Base-by-base conservation (phyloP, 1,140 invertebrate genomes). In the Drosophila nikananu region DNA sequence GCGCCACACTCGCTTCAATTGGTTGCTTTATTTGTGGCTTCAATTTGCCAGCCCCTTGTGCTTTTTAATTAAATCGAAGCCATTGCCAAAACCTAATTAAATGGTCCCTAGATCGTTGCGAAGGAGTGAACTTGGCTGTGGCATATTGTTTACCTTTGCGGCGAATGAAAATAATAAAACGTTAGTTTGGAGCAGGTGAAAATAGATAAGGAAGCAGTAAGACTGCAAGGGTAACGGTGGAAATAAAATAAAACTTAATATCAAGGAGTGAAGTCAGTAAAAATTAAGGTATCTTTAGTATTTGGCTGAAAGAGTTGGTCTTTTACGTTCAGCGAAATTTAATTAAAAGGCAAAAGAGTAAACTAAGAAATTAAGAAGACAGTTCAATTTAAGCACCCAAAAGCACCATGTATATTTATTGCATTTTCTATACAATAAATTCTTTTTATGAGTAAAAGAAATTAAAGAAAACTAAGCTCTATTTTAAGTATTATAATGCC, bases 21-120 rank as follows among this genome's bases (percentile, higher is more conserved):
- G 86, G 71, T 90, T 86, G 81, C 74, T 86, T 90, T 86, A 90
- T 89, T 90, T 89, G 86, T 71, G 86, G 86, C 75, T 67, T 73
- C 75, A 84, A 84, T 90, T 84, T 66, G 70, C 62, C 70, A 70
- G 71, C 66, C 60, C 58, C 71, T 72, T 81, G 62, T 54, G 76
- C 70, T 67, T 79, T 86, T 90, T 90, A 90, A 90, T 90, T 90
- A 90, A 90, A 90, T 66, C 48, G 67, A 66, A 59, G 52, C 42
- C 39, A 61, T 68, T 55, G 49, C 37, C 30, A 57, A 72, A 57
- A 64, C 58, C 52, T 37, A 86, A 86, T 79, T 81, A 75, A 86
- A 77, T 55, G 39, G 44, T 51, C 35, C 39, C 46, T 49, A 76
- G 62, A 64, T 75, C 49, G 46, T 58, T 49, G 19, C 48, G 25